Percentiles rank a stretch among this genome's conserved stretches.
Evolutionary conservation across 1,140 invertebrate species (phyloP).

Genomic region (Carposina sasakii): DNA sequence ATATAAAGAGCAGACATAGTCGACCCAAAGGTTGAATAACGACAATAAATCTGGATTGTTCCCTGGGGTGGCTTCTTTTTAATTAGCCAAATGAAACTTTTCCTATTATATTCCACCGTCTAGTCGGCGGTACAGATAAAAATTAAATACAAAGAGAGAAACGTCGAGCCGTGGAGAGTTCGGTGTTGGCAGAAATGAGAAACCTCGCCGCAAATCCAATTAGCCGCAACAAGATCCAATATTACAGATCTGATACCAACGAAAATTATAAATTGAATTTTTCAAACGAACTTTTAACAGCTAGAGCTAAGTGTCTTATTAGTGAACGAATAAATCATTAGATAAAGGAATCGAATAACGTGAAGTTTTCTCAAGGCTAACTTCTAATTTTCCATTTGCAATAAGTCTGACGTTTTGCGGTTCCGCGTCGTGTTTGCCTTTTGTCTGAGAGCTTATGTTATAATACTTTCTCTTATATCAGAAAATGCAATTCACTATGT

Average conservation of each 20-base stretch:
- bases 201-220: slow-evolving; percentile 52
- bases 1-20: slow-evolving; percentile 34
- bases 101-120: slow-evolving; percentile 51
- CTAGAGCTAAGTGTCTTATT: too few species aligned
- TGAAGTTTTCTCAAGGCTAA: too few species aligned
- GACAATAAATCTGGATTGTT: slow-evolving; percentile 49
- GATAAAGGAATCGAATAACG: too few species aligned
- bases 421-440: slow-evolving; percentile 51
- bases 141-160: slow-evolving; percentile 49
- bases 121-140: slow-evolving; percentile 40
- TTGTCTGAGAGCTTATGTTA: slow-evolving; percentile 57
- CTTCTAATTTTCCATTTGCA: too few species aligned
- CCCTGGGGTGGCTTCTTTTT: slow-evolving; percentile 53
- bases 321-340: too few species aligned
- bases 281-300: slow-evolving; percentile 6
- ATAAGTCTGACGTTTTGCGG: slow-evolving; percentile 36
- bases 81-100: slow-evolving; percentile 65
- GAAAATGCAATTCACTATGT: slow-evolving; percentile 37
- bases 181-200: slow-evolving; percentile 37
- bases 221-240: slow-evolving; percentile 46
- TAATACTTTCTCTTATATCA: slow-evolving; percentile 47
- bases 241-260: slow-evolving; percentile 33
- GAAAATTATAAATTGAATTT: slow-evolving; percentile 39
- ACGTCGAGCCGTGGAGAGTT: slow-evolving; percentile 19
- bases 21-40: slow-evolving; percentile 35